Evolutionary conservation across 2,797 vertebrate species (phyloP), one percentile per base, ranked within the genome.

Genomic region (Clarias fuscus): DNA sequence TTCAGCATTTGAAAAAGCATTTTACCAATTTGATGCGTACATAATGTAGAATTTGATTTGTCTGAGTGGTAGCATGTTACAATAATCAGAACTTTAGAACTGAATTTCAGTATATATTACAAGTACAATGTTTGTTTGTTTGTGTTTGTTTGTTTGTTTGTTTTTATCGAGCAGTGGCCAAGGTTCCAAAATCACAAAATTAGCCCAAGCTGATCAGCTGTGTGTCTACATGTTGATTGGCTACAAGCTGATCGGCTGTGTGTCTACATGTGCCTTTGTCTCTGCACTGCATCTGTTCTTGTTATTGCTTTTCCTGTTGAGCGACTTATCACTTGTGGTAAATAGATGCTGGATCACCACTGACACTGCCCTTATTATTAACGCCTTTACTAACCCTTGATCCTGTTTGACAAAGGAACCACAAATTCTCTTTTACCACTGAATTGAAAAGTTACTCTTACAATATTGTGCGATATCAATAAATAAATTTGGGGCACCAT

Each of bases 111-210:
- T 20, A 30, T 76, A 30, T 58, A 20, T 58, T 58, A 73, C 22
- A 5, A 58, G 5, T 58, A 76, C 48, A 58, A 10, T 15, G 48
- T 53, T 53, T 53, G 7, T 48, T 48, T 10, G 7, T 10, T 48
- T 48, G 11, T 48, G 2, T 48, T 48, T 0, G 2, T 13, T 53
- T 53, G 2, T 53, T 61, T 91, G 77, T 91, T 95, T 95, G 30
- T 30, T 93, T 93, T 95, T 95, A 53, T 53, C 3, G 13, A 53
- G 2, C 94, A 95, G 94, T 53, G 48, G 48, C 48, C 94, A 96
- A 37, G 93, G 95, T 95, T 95, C 93, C 92, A 92, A 93, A 93
- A 91, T 89, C 89, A 93, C 92, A 94, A 93, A 94, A 93, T 90
- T 89, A 91, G 84, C 85, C 78, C 18, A 6, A 85, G 86, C 90